Conservation (phyloP, 2,797 vertebrate species). For the Zalophus californianus region DNA sequence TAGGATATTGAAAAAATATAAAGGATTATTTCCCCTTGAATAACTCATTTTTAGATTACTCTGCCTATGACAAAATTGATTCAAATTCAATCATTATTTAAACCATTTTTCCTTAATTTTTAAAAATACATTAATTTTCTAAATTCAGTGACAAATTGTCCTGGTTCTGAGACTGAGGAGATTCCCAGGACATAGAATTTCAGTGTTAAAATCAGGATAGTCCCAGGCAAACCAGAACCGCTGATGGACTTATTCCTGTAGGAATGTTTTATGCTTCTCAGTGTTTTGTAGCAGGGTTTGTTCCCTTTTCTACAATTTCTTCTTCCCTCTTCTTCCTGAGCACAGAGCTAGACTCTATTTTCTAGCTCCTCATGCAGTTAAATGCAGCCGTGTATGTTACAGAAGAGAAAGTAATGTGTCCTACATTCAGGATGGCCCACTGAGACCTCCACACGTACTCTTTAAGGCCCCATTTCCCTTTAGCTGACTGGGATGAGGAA, state of each 20-base stretch:
- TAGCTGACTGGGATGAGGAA: background rate
- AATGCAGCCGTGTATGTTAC: background rate
- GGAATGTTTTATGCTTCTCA: background rate
- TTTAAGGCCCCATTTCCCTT: background rate
- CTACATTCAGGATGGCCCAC: background rate
- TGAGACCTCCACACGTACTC: rapidly evolving
- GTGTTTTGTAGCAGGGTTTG: background rate
- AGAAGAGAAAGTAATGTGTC: background rate
- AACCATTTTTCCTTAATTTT: background rate
- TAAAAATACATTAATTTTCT: background rate
- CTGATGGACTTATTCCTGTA: background rate
- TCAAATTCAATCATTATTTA: background rate
- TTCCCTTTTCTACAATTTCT: background rate
- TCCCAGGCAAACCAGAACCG: background rate
- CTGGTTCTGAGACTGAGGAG: background rate
- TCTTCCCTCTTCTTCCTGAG: background rate
- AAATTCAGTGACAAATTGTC: background rate
- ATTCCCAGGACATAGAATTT: background rate
- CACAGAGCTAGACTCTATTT: background rate
- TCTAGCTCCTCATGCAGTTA: background rate
- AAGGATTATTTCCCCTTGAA: background rate
- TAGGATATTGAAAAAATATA: background rate
- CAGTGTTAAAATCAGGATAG: background rate
- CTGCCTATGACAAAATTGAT: background rate
- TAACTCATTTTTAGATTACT: background rate